Base-by-base conservation (phyloP, 2,888 invertebrate species). In the Thysanoteuthis rhombus region DNA sequence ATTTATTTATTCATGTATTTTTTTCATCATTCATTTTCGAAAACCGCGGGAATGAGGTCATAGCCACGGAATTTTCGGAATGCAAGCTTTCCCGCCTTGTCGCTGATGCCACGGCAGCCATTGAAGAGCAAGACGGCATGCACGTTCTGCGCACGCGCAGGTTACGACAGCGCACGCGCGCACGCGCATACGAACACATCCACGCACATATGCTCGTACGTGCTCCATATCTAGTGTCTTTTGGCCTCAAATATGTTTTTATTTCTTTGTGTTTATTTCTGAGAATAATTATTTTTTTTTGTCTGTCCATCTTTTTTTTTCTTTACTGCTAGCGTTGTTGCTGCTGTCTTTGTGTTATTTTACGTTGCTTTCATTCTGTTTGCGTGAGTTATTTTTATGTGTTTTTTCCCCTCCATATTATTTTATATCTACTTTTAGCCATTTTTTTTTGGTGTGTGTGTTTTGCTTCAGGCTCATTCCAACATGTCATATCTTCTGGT, bases 41-140 rank as follows among this genome's bases (percentile, higher is more conserved):
- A 75, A 75, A 75, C 75, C n/a, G 75, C n/a, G n/a, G 75, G 75
- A 75, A 75, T 75, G 75, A 75, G 75, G 75, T 75, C 75, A 75
- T 75, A 75, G 75, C 75, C 75, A n/a, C n/a, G 75, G 75, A 75
- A 75, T 75, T 75, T 75, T 75, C n/a, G 75, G 75, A 75, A 75
- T 75, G 75, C 19, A n/a, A 16, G n/a, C 16, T 16, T 75, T 75
- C 75, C n/a, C 52, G 52, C 52, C 75, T 36, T 75, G 75, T 75
- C 75, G 75, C 75, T n/a, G 75, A n/a, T 75, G n/a, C 75, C n/a
- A n/a, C 75, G 16, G 75, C 75, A n/a, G 19, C 75, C n/a, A 75
- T 36, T n/a, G 12, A 36, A n/a, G 75, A n/a, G 32, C 8, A 36
- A 75, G n/a, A 75, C 12, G 28, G 52, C 52, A 52, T 52, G 52